Percentiles rank a stretch among this genome's conserved stretches.
These are phyloP conservation scores for Craniophora ligustri DNA, from an alignment of 2,888 invertebrate genomes.

Conservation along the genomic window DNA sequence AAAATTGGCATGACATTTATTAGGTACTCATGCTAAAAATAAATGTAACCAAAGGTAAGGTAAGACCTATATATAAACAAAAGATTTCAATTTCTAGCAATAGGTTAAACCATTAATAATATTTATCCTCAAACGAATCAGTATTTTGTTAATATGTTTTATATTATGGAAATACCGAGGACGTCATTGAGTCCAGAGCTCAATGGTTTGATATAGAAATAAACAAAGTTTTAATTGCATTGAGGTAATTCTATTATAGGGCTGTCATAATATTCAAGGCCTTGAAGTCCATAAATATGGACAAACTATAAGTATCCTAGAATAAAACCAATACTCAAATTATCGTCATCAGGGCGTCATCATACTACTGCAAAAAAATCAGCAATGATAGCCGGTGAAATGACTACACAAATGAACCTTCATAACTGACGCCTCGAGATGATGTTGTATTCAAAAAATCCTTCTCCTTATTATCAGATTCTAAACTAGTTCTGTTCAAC, in stretches of 20 bases:
- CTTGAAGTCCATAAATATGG: not conserved
- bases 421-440: too few relatives aligned
- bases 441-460: too few relatives aligned
- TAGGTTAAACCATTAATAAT: constrained; percentile 22
- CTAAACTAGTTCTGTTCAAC: too few relatives aligned
- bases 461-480: too few relatives aligned
- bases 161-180: constrained; percentile 52
- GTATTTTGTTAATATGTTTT: constrained; percentile 34
- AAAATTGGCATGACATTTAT: too few relatives aligned
- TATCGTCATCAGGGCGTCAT: not conserved
- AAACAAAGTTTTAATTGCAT: constrained; percentile 16
- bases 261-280: not conserved
- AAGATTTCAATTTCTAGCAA: constrained; percentile 18
- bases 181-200: constrained; percentile 38
- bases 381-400: too few relatives aligned
- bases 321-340: not conserved
- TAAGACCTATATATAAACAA: not conserved
- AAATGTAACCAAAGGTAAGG: too few relatives aligned
- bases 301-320: not conserved
- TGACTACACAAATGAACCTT: too few relatives aligned
- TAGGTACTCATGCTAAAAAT: too few relatives aligned
- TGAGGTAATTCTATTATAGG: constrained; percentile 16
- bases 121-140: constrained; percentile 46
- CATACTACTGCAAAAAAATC: not conserved
- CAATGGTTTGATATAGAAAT: constrained; percentile 10